Evolutionary conservation across 2,797 vertebrate genomes (phyloP).

Genomic region (Mus spretus): DNA sequence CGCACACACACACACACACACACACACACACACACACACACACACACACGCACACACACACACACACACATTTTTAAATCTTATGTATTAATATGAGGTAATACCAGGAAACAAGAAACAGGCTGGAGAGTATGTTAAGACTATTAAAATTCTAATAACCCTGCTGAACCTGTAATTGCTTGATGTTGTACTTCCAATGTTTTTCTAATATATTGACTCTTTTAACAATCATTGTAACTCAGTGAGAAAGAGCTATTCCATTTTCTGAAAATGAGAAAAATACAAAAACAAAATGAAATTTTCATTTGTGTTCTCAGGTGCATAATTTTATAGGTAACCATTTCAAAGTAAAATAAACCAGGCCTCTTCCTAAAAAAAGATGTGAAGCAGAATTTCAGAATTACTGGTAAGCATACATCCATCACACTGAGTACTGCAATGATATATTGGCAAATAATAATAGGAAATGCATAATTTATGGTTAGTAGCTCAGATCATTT

Average conservation of each 20-base stretch:
- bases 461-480: background rate
- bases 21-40: background rate
- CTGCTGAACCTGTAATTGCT: background rate
- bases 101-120: background rate
- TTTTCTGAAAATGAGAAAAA: conserved; percentile 45
- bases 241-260: background rate
- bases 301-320: background rate
- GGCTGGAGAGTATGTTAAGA: background rate
- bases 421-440: background rate
- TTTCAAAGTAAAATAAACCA: conserved; percentile 51
- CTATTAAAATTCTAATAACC: background rate
- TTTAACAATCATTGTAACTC: background rate
- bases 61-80: background rate
- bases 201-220: background rate
- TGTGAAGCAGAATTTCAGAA: background rate
- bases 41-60: no score
- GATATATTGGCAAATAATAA: conserved; percentile 38
- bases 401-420: background rate
- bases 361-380: background rate
- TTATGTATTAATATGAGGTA: background rate
- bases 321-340: conserved; percentile 5
- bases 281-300: conserved; percentile 23
- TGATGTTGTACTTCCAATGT: background rate
- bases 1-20: background rate
- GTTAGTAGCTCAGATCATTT: background rate